Base-by-base conservation (phyloP, 2,113 vertebrate species). In the Anarhynchus alexandrinus region DNA sequence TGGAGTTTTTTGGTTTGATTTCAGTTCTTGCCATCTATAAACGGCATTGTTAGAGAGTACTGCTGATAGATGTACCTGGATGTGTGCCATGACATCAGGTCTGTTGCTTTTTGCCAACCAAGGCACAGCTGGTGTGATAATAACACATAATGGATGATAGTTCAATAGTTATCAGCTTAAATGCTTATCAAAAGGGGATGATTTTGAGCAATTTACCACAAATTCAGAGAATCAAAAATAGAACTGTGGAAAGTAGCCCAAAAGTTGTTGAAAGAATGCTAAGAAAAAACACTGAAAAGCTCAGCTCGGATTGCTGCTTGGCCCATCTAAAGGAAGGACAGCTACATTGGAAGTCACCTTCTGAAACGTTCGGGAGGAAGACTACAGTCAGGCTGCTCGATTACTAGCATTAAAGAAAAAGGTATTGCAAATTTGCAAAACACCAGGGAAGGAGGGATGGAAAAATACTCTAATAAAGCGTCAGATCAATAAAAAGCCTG, bases 151-250 rank as follows among this genome's bases (percentile, higher is more conserved):
- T 83, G 54, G 67, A 89, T 65, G 80, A 73, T 16, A 86, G 72
- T 84, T 91, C 83, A 89, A 71, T 84, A 87, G 42, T 59, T 94
- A 89, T 29, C 49, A 84, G 61, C 65, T 58, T 66, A 61, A 93
- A 83, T 43, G 58, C 76, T 70, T 84, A 86, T 43, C 55, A 81
- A 70, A 96, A 89, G 57, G 51, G 79, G 36, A 58, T 86, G 76
- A 94, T 91, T 96, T 95, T 36, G 88, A 78, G 72, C 72, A 84
- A 94, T 91, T 94, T 76, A 58, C 40, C 59, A 77, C 67, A 81
- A 51, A 94, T 81, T 80, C 64, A 86, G 36, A 73, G 30, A 65
- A 88, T 73, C 54, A 73, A 83, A 93, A 81, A 78, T 57, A 88
- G 67, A 80, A 36, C 59, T 17, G 55, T 49, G 30, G 32, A 94